Percentiles rank a stretch among this genome's conserved stretches.
Conservation (phyloP, 1,140 invertebrate species). For the Drosophila nebulosa region DNA sequence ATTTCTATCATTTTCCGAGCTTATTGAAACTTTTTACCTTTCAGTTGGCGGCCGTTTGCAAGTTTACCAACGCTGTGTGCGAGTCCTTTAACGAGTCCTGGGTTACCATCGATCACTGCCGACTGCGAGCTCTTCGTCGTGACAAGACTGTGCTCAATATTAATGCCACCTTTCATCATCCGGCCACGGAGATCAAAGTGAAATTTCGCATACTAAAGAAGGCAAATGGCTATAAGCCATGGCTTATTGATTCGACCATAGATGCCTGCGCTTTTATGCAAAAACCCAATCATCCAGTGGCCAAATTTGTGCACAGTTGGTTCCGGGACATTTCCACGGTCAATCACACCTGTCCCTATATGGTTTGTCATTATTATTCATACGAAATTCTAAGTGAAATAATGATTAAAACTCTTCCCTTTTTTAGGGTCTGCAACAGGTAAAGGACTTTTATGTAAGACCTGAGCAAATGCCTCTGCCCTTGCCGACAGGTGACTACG, state of each 20-base stretch:
- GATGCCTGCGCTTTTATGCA: slow-evolving; percentile 23
- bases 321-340: slow-evolving; percentile 6
- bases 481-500: slow-evolving; percentile 9
- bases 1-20: no score
- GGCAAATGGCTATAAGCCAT: slow-evolving; percentile 21
- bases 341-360: slow-evolving; percentile 31
- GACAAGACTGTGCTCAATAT: neutral
- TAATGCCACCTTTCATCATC: neutral
- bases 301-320: slow-evolving; percentile 1
- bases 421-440: slow-evolving; percentile 3
- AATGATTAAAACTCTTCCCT: no score
- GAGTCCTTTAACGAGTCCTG: no score
- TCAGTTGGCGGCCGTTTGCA: no score
- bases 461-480: neutral
- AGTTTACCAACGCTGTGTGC: no score
- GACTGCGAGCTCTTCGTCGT: no score
- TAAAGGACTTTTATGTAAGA: slow-evolving; percentile 7
- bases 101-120: no score
- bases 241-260: slow-evolving; percentile 1
- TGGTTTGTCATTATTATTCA: no score
- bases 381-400: no score
- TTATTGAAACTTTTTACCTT: no score
- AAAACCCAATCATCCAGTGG: neutral
- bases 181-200: no score
- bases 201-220: neutral